Percentiles rank a stretch among this genome's conserved stretches.
phyloP scores from a whole-genome alignment of 35 echinoderm and acorn worm species.

The Anneissia japonica region DNA sequence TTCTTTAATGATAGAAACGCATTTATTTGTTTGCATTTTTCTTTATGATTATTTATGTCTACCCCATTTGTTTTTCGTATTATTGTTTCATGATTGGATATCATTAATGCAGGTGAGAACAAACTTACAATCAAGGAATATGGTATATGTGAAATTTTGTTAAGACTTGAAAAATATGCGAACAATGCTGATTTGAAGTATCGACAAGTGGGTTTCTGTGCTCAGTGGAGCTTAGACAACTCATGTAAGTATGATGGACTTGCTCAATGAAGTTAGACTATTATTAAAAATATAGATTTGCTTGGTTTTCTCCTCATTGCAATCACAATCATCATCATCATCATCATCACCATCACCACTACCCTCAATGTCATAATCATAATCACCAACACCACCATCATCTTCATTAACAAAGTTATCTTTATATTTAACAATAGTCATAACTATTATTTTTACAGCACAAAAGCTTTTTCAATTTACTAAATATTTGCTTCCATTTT shows the following conservation, averaged over 20 bases:
- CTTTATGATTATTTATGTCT: not conserved
- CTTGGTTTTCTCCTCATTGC: too few species aligned
- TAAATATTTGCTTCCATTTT: constrained; percentile 4
- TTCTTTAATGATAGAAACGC: not conserved
- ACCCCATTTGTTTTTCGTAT: not conserved
- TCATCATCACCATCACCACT: too few species aligned
- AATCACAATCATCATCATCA: too few species aligned
- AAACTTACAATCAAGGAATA: constrained; percentile 74
- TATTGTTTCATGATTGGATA: too few species aligned
- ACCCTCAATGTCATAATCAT: too few species aligned
- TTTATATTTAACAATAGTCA: too few species aligned
- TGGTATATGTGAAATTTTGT: constrained; percentile 47
- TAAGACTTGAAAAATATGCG: constrained; percentile 56
- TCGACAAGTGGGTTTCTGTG: constrained; percentile 93
- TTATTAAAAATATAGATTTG: too few species aligned
- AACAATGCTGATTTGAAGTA: constrained; percentile 42
- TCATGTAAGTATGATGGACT: constrained; percentile 76
- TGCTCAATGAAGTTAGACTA: too few species aligned
- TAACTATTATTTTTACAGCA: too few species aligned
- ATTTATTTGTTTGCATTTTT: not conserved
- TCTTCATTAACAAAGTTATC: too few species aligned
- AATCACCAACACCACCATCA: too few species aligned
- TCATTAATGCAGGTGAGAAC: constrained; percentile 85
- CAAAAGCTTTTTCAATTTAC: too few species aligned
- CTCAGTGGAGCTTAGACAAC: constrained; percentile 93